These are phyloP conservation scores for Meriones psammophilus DNA, from an alignment of 2,797 vertebrate species.

Conservation along the genomic window DNA sequence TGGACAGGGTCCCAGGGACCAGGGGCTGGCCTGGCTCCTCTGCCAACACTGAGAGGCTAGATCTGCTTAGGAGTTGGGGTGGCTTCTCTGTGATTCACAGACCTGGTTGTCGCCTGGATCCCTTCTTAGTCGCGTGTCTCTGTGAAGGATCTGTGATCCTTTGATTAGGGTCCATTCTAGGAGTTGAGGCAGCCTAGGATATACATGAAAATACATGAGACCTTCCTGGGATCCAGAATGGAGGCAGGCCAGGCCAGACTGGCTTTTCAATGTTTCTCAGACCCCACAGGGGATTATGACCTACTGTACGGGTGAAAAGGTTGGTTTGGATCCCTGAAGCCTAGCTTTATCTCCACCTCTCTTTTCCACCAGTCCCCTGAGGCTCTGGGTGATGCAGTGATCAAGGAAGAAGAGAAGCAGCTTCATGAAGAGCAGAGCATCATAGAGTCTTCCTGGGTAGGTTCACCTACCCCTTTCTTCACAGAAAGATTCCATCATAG, in stretches of 20 bases:
- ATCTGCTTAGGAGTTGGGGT: neutral
- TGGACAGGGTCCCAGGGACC: neutral
- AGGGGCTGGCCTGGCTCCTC: no score
- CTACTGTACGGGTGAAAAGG: neutral
- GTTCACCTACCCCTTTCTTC: neutral
- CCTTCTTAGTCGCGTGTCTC: neutral
- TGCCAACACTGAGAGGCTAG: neutral
- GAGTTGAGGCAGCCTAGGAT: neutral
- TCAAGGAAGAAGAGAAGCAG: neutral
- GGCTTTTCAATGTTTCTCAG: neutral
- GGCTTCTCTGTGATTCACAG: neutral
- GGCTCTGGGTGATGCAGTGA: neutral
- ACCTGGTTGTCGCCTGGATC: neutral
- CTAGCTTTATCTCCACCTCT: neutral
- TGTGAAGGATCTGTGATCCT: neutral
- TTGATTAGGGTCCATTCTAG: neutral
- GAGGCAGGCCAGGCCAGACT: neutral
- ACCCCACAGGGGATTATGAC: neutral
- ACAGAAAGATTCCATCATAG: neutral
- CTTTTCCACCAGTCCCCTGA: neutral
- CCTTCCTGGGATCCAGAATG: neutral
- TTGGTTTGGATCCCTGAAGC: neutral
- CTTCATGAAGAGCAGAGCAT: neutral
- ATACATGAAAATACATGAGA: fast-evolving
- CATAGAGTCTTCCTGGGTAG: neutral